Evolutionary conservation across 2,113 vertebrate species (phyloP).

Genomic region (Dipodomys spectabilis): DNA sequence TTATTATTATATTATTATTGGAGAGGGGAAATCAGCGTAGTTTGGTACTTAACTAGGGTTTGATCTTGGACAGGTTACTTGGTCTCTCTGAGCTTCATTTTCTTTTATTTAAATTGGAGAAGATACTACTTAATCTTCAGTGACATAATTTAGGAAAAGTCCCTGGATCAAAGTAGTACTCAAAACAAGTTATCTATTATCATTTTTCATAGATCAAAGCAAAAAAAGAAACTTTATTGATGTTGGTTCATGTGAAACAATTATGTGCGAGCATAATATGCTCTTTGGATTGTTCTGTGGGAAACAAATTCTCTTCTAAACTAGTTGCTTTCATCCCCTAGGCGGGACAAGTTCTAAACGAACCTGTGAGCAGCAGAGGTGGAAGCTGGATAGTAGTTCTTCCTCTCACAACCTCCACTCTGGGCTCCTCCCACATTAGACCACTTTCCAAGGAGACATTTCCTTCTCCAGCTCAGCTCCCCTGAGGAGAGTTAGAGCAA

Average conservation of each 20-base stretch:
- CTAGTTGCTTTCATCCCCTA: background rate
- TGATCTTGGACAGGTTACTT: background rate
- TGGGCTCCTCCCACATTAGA: background rate
- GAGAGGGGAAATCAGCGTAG: background rate
- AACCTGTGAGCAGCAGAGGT: background rate
- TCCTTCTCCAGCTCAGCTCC: conserved; percentile 41
- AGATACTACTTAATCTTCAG: background rate
- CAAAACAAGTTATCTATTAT: background rate
- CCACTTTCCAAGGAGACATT: conserved; percentile 51
- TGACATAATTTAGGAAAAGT: conserved; percentile 44
- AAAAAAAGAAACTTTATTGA: conserved; percentile 38
- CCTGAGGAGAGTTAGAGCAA: conserved; percentile 73
- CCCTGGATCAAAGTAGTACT: background rate
- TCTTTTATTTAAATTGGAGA: conserved; percentile 29
- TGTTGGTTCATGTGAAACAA: conserved; percentile 38
- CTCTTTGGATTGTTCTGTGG: background rate
- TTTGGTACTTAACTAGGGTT: background rate
- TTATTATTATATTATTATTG: background rate
- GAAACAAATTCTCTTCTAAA: conserved; percentile 55
- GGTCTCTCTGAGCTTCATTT: background rate
- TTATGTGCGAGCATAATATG: background rate
- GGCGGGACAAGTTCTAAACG: conserved; percentile 4
- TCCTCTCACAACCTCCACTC: fast-evolving
- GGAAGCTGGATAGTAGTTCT: background rate
- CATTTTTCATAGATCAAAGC: conserved; percentile 45